Evolutionary conservation across 1,140 invertebrate genomes (phyloP), one percentile per base, ranked within the genome.

Genomic region (Pogonognathellus flavescens): DNA sequence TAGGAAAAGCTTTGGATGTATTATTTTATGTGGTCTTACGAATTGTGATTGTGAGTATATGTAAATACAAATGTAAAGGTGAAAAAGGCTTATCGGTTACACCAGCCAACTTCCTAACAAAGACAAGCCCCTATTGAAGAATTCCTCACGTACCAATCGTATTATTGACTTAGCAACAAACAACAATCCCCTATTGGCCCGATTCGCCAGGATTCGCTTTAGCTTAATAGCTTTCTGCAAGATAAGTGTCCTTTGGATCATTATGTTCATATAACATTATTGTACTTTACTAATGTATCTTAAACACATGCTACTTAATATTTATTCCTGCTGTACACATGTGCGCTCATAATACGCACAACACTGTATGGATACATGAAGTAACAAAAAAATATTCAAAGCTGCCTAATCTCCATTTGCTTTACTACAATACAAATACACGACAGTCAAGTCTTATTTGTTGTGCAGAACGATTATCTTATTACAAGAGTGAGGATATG

Each of bases 1-100:
- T 3, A 1, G 6, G 31, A 41, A 41, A 41, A 41, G 31, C 31
- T 41, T 41, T 6, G 31, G 6, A 41, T 41, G 31, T 41, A 41
- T 41, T 1, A n/a, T n/a, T n/a, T n/a, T n/a, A 3, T 41, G 31
- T 41, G 31, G 31, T 41, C 31, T 3, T 41, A 6, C 31, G 1
- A 41, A 3, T 1, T 41, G 31, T 41, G 31, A 41, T 41, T 41
- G 31, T 41, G 31, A 41, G 31, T 41, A 41, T 31, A 31, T 50
- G 70, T 76, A 76, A 76, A 76, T 41, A 41, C 31, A 41, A 49
- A 76, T 76, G 70, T 14, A 76, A 76, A 76, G 70, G 70, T 76
- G 70, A 76, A 76, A 76, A 72, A 76, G 70, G 70, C 41, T 76
- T 76, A 76, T 76, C 41, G 31, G 31, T 41, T 41, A 41, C 16